Evolutionary conservation across 2,113 vertebrate species (phyloP).

Genomic region (Oncorhynchus tshawytscha): DNA sequence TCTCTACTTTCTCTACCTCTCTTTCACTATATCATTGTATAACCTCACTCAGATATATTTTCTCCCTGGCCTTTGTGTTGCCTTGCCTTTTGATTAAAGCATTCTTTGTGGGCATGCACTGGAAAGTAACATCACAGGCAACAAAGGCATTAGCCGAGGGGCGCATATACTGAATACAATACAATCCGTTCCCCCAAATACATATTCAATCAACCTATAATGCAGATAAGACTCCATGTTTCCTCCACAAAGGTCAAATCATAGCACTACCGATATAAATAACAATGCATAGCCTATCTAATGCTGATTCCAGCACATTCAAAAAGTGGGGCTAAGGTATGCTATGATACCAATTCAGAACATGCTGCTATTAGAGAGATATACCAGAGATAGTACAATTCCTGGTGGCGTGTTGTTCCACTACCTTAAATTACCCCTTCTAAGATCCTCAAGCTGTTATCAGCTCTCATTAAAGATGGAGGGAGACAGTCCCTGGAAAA

Average conservation of each 20-base stretch:
- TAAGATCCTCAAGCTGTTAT: neutral
- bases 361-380: too few species aligned
- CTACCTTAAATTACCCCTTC: neutral
- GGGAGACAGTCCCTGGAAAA: neutral
- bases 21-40: neutral
- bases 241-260: neutral
- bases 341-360: too few species aligned
- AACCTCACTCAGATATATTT: neutral
- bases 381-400: neutral
- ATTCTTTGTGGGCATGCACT: conserved; percentile 8
- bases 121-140: neutral
- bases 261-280: neutral
- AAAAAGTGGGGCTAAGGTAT: too few species aligned
- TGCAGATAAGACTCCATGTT: neutral
- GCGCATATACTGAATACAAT: neutral
- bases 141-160: neutral
- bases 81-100: conserved; percentile 26
- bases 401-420: neutral
- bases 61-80: neutral
- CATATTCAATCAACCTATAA: neutral
- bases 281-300: neutral
- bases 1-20: neutral
- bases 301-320: neutral
- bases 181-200: neutral
- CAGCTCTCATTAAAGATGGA: neutral